Conservation (phyloP, 2,888 invertebrate species). For the Morpho helenor region DNA sequence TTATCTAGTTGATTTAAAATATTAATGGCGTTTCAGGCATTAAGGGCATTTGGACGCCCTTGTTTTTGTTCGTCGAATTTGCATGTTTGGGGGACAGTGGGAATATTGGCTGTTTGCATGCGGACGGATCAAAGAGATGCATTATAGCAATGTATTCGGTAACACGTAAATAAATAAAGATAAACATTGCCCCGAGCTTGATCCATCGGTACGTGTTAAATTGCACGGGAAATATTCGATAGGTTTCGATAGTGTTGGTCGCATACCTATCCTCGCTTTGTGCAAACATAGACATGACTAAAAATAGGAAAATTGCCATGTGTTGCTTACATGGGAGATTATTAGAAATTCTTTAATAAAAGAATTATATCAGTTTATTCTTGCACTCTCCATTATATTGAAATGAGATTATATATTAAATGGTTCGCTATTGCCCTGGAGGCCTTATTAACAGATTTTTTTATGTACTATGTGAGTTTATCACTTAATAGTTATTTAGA, state of each 20-base stretch:
- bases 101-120: constrained; percentile 47
- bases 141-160: constrained; percentile 65
- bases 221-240: constrained; percentile 12
- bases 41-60: constrained; percentile 70
- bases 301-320: too few relatives aligned
- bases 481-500: too few relatives aligned
- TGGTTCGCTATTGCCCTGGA: too few relatives aligned
- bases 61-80: constrained; percentile 70
- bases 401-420: too few relatives aligned
- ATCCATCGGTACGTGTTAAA: constrained; percentile 16
- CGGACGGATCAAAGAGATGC: constrained; percentile 56
- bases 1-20: constrained; percentile 74
- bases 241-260: constrained; percentile 14
- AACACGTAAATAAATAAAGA: constrained; percentile 76
- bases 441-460: too few relatives aligned
- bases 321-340: too few relatives aligned
- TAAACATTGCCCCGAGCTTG: constrained; percentile 44
- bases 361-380: too few relatives aligned
- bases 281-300: constrained; percentile 1
- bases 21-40: constrained; percentile 70
- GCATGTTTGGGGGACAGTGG: constrained; percentile 49
- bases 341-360: too few relatives aligned
- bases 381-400: too few relatives aligned
- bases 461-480: too few relatives aligned
- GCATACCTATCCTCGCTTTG: constrained; percentile 22